Base-by-base conservation (phyloP, 2,113 vertebrate species). In the Suncus etruscus region DNA sequence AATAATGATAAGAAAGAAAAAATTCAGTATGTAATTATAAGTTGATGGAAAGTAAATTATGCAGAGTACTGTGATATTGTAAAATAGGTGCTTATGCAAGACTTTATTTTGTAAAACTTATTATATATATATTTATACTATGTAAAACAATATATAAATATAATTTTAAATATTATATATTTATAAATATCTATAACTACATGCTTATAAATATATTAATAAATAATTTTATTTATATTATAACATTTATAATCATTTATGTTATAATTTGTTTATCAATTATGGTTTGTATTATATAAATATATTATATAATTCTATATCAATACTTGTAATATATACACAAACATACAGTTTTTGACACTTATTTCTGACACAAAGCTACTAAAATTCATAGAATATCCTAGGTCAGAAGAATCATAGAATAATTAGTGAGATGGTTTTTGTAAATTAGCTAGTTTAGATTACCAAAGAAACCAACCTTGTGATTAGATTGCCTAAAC, bases 1-100 rank as follows among this genome's bases (percentile, higher is more conserved):
- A 91, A 32, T 91, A 86, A 76, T 29, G 73, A 72, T 11, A 70
- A 65, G 29, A 73, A 76, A 54, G 11, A 79, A 68, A 12, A 68
- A 73, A n/a, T 82, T 6, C 11, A 58, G 16, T 58, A 58, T 11
- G 16, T 58, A 58, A 58, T 11, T 58, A 58, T 39, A 39, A 39
- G 39, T 39, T 39, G 39, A 39, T 18, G 75, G 25, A 77, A 65
- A 83, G 70, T 65, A 2, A 1, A 76, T 84, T 80, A 51, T 32
- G 45, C 5, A 39, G 39, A 76, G 14, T 39, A 39, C 8, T 72
- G 70, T 24, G 9, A 20, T 45, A 9, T 10, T 72, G 7, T 39
- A 22, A 72, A 70, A 70, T 32, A 0, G 3, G 6, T 39, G 39
- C 15, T 15, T 54, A 15, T 54, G 2, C 51, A 10, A 54, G 51